Evolutionary conservation across 2,888 invertebrate genomes (phyloP).

Genomic region (Drosophila yooni): DNA sequence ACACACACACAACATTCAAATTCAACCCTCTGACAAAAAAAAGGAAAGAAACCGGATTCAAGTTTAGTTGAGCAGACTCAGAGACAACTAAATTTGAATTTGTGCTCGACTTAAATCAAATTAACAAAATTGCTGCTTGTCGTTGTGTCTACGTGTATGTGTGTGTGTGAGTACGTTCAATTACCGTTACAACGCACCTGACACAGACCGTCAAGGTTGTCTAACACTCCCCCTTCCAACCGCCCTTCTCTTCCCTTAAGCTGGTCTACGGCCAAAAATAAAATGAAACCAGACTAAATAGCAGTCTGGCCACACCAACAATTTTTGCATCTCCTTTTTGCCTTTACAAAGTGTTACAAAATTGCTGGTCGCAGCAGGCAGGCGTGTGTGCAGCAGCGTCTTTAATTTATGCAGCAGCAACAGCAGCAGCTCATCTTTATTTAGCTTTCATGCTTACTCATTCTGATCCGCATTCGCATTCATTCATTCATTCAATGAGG

Average conservation of each 20-base stretch:
- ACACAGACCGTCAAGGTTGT: constrained; percentile 47
- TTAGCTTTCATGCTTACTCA: constrained; percentile 62
- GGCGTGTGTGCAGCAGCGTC: constrained; percentile 22
- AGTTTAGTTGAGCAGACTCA: constrained; percentile 44
- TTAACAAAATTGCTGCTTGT: constrained; percentile 30
- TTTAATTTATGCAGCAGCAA: constrained; percentile 63
- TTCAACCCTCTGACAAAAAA: constrained; percentile 48
- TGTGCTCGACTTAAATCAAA: constrained; percentile 41
- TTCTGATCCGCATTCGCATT: constrained; percentile 30
- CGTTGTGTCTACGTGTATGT: neutral
- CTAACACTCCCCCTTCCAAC: constrained; percentile 13
- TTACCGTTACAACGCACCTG: constrained; percentile 56
- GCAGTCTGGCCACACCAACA: constrained; percentile 40
- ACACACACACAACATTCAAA: constrained; percentile 21
- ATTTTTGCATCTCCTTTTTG: constrained; percentile 53
- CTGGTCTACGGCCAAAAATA: constrained; percentile 46
- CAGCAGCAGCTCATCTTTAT: constrained; percentile 67
- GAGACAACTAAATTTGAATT: constrained; percentile 39
- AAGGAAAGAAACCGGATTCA: constrained; percentile 47
- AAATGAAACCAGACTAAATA: constrained; percentile 32
- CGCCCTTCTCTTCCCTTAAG: constrained; percentile 2
- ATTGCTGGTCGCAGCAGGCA: constrained; percentile 30
- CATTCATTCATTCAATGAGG: constrained; percentile 55
- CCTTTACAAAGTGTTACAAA: constrained; percentile 70
- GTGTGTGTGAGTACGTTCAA: constrained; percentile 12